These are phyloP conservation scores for Conus canariensis DNA, from an alignment of 2,888 invertebrate genomes.

Conservation along the genomic window DNA sequence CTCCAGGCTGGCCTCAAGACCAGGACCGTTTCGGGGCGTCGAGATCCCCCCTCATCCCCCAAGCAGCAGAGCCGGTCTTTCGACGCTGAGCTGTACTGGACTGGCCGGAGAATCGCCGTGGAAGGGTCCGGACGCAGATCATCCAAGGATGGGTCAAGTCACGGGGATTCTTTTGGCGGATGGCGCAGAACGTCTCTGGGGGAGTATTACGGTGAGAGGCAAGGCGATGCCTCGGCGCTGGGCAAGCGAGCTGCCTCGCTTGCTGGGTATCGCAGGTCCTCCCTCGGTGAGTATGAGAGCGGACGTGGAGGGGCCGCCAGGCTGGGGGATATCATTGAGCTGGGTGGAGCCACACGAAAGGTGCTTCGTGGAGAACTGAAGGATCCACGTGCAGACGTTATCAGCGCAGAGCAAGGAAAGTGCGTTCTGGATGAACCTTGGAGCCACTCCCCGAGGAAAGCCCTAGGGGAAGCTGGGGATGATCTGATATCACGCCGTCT, in stretches of 20 bases:
- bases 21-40: background rate
- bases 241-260: background rate
- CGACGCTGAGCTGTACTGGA: constrained; percentile 20
- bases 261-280: background rate
- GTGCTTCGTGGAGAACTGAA: background rate
- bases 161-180: background rate
- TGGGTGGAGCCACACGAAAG: background rate
- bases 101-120: constrained; percentile 1
- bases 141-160: background rate
- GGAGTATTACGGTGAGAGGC: background rate
- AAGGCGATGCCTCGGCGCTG: background rate
- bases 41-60: too few species aligned
- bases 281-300: background rate
- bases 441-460: background rate
- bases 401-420: background rate
- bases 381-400: background rate
- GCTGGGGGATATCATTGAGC: background rate
- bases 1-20: background rate
- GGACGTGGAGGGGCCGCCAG: background rate
- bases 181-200: constrained; percentile 9
- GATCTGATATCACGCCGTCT: background rate
- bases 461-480: too few species aligned
- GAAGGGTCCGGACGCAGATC: background rate
- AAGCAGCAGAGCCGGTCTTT: background rate
- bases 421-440: background rate